Base-by-base conservation (phyloP, 1,140 invertebrate species). In the Brachionus manjavacas region DNA sequence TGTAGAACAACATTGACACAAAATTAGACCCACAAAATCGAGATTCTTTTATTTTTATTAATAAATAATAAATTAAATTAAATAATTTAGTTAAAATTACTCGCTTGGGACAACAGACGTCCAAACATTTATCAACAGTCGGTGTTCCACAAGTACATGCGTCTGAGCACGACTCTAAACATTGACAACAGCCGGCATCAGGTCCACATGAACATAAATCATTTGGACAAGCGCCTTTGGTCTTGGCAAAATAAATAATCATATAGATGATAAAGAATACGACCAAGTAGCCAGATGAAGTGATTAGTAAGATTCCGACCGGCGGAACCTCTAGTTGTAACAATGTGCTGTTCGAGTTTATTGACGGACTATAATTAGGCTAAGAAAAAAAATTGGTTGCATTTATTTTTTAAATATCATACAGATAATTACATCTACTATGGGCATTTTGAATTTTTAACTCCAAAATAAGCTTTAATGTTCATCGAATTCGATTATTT, bases 111-210 rank as follows among this genome's bases (percentile, higher is more conserved):
- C 79, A 81, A 23, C 79, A 81, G 31, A 41, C 52, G 23, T 81
- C 79, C 9, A 81, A 43, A 39, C 52, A 68, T 60, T 81, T 60
- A 16, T 35, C 79, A 23, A 81, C 23, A 39, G 79, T 81, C 2
- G 79, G 79, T 68, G 79, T 81, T 35, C 52, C 52, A 81, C 79
- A 81, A 9, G 52, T 81, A 25, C 79, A 81, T 3, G 79, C 79
- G 7, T 81, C 79, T n/a, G 79, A 64, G 25, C 79, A 81, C 3
- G 52, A 60, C 16, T 64, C 60, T 68, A 81, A 81, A 23, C 79
- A 81, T n/a, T 81, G 79, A 23, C 79, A 81, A 43, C 79, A 81
- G 16, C 60, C 79, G 7, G 23, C 52, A 68, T 68, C 60, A 16
- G 79, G 60, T 68, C 52, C 79, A 81, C 60, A 76, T 28, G 72